phyloP scores from a whole-genome alignment of 2,888 invertebrate species.

The Cephus runcator region DNA sequence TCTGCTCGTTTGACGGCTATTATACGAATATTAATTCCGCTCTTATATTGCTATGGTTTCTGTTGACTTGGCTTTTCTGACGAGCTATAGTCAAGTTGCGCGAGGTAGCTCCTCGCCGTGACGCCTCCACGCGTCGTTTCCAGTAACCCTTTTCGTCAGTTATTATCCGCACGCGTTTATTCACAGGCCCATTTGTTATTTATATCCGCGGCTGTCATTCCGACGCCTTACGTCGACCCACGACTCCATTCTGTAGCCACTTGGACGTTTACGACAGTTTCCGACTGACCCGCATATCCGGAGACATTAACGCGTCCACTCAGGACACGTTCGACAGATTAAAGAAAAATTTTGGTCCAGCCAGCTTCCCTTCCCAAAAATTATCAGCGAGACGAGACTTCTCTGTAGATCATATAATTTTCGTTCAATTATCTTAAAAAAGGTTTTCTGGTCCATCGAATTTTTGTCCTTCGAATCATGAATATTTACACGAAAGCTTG shows the following conservation, averaged over 20 bases:
- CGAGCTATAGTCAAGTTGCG: background rate
- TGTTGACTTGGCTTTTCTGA: background rate
- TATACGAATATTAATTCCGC: background rate
- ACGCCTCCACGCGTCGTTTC: background rate
- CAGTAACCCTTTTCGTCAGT: conserved; percentile 47
- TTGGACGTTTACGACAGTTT: background rate
- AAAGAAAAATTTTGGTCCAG: background rate
- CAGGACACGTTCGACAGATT: background rate
- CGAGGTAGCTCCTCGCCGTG: background rate
- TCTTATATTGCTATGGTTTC: background rate
- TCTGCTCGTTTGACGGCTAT: background rate
- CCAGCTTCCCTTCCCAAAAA: background rate
- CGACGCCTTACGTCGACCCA: conserved; percentile 10
- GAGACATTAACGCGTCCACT: background rate
- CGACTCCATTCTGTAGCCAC: background rate
- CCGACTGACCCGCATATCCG: background rate
- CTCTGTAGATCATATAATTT: background rate
- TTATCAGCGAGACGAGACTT: background rate
- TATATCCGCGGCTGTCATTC: conserved; percentile 34
- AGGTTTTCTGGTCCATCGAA: background rate
- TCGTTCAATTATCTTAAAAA: background rate
- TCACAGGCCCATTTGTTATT: conserved; percentile 51
- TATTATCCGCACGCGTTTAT: conserved; percentile 50
- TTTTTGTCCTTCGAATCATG: background rate
- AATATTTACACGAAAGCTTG: background rate